Percentiles rank a stretch among this genome's conserved stretches.
Conservation (phyloP, 2,797 vertebrate genomes). For the Selene dorsalis region DNA sequence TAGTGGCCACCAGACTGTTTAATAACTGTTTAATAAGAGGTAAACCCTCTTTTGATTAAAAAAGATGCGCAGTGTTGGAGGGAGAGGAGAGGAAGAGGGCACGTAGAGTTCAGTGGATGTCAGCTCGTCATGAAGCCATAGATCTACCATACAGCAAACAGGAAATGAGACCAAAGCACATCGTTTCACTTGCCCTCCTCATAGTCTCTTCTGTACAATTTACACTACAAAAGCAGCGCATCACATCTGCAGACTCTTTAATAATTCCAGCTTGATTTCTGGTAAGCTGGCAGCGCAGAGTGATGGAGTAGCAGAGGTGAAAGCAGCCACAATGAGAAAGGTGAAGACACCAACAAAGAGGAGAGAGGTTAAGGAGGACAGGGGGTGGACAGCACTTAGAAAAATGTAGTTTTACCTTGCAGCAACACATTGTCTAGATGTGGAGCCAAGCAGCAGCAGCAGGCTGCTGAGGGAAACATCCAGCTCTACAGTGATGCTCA, state of each 20-base stretch:
- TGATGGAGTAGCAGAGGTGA: slow-evolving; percentile 18
- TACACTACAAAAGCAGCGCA: slow-evolving; percentile 15
- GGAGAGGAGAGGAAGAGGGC: not conserved
- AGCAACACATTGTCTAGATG: slow-evolving; percentile 4
- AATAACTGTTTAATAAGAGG: not conserved
- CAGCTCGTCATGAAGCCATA: not conserved
- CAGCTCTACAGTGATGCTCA: slow-evolving; percentile 15
- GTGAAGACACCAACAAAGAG: not conserved
- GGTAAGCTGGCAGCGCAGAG: slow-evolving; percentile 31
- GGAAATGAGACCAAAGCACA: slow-evolving; percentile 24
- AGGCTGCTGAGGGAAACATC: slow-evolving; percentile 34
- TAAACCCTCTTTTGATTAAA: not conserved
- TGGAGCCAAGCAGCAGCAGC: slow-evolving; percentile 27
- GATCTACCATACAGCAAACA: slow-evolving; percentile 5
- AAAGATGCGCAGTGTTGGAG: not conserved
- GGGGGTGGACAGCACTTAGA: slow-evolving; percentile 17
- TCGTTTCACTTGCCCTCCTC: not conserved
- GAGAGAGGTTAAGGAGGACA: not conserved
- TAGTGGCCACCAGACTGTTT: not conserved
- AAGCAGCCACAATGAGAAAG: slow-evolving; percentile 11
- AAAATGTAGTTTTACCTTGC: slow-evolving; percentile 40
- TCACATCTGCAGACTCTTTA: slow-evolving; percentile 28
- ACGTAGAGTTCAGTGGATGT: not conserved
- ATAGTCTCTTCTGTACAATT: not conserved
- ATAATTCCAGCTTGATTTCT: slow-evolving; percentile 40